These are phyloP conservation scores for Ariopsis seemanni DNA, from an alignment of 2,113 vertebrate genomes.

Conservation along the genomic window DNA sequence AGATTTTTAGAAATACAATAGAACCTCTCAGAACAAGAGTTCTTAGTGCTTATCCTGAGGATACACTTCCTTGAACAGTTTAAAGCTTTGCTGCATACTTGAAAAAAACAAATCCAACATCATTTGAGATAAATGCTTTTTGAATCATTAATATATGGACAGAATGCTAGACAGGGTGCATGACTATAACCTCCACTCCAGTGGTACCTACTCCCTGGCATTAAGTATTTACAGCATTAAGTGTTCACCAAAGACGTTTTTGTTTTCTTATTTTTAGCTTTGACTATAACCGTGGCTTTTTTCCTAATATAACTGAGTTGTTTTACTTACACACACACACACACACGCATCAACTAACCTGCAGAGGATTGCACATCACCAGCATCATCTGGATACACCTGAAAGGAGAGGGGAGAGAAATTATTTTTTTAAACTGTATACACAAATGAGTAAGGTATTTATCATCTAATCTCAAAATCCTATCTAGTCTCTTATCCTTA, in stretches of 20 bases:
- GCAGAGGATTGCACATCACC: slow-evolving; percentile 80
- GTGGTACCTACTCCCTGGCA: not conserved
- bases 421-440: not conserved
- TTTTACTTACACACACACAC: not conserved
- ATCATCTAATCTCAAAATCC: not conserved
- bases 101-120: not conserved
- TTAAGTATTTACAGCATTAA: not conserved
- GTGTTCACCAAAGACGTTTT: not conserved
- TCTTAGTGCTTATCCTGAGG: not conserved
- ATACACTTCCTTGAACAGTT: not conserved
- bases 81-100: not conserved
- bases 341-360: slow-evolving; percentile 62
- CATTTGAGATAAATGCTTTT: not conserved
- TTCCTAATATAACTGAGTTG: not conserved
- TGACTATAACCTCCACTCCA: not conserved
- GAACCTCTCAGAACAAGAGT: not conserved
- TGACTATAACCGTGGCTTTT: not conserved
- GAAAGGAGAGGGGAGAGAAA: slow-evolving; percentile 51
- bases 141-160: not conserved
- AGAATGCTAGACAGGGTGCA: not conserved
- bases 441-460: not conserved
- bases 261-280: not conserved
- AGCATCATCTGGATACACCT: slow-evolving; percentile 81
- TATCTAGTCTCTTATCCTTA: not conserved
- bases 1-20: not conserved